A percentile compares a stretch with the other conserved stretches of the same genome.
Evolutionary conservation across 35 echinoderm and acorn worm species (phyloP).

Genomic region (Strongylocentrotus purpuratus): DNA sequence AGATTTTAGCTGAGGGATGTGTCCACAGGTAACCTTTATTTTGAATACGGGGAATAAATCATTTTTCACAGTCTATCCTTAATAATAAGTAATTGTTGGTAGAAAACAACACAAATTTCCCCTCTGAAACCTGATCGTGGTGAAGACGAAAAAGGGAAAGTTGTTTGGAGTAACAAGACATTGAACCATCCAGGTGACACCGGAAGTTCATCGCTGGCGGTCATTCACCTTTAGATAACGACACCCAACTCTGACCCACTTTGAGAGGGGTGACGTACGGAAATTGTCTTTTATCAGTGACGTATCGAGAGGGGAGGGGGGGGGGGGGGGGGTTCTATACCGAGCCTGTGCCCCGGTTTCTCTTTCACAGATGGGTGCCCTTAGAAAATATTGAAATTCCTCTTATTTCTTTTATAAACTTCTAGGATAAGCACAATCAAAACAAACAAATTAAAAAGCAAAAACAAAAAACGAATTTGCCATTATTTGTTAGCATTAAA

Average conservation of each 20-base stretch:
- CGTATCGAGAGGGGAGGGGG: too few species aligned
- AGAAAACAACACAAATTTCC: not conserved
- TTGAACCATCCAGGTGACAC: not conserved
- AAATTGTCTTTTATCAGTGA: too few species aligned
- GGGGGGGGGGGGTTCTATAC: too few species aligned
- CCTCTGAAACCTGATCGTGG: not conserved
- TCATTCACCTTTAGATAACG: not conserved
- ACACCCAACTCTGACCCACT: not conserved
- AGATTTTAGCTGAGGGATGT: too few species aligned
- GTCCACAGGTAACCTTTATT: not conserved
- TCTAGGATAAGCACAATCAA: too few species aligned
- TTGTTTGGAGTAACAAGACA: not conserved
- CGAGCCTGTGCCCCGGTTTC: too few species aligned
- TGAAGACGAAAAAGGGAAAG: not conserved
- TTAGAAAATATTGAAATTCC: too few species aligned
- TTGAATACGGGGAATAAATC: not conserved
- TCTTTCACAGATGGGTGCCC: too few species aligned
- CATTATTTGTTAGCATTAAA: too few species aligned
- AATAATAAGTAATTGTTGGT: not conserved
- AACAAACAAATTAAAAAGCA: too few species aligned
- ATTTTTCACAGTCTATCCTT: not conserved
- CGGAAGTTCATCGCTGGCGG: not conserved
- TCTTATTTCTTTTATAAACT: too few species aligned
- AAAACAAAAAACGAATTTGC: too few species aligned
- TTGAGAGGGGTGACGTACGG: not conserved